These are phyloP conservation scores for Mellilla xanthometata DNA, from an alignment of 2,888 invertebrate species.

Conservation along the genomic window DNA sequence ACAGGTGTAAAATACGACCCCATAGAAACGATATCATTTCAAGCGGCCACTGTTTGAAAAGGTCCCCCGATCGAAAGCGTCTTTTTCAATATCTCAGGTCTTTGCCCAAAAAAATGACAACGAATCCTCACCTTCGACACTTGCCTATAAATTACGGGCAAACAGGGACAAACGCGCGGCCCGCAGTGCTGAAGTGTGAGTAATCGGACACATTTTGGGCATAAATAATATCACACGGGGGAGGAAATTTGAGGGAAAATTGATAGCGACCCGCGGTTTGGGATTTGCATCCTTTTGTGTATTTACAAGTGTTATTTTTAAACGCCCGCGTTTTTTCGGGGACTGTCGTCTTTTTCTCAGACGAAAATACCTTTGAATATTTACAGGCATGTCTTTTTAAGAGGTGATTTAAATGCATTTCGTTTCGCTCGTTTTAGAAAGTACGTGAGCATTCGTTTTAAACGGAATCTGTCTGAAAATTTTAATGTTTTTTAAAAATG, in stretches of 20 bases:
- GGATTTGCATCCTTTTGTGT: constrained; percentile 48
- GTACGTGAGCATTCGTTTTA: neutral
- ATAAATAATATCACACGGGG: constrained; percentile 44
- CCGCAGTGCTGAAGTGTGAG: constrained; percentile 52
- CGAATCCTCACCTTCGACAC: constrained; percentile 48
- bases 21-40: constrained; percentile 3
- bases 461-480: neutral
- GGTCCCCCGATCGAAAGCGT: constrained; percentile 27
- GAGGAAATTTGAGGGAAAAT: constrained; percentile 47
- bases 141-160: constrained; percentile 46
- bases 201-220: constrained; percentile 50
- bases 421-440: neutral
- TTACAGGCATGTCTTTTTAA: constrained; percentile 5
- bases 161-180: constrained; percentile 12
- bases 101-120: constrained; percentile 37
- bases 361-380: constrained; percentile 12
- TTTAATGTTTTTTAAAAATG: neutral
- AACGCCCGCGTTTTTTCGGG: constrained; percentile 7
- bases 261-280: constrained; percentile 47
- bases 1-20: neutral
- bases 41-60: constrained; percentile 11
- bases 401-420: constrained; percentile 10
- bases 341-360: constrained; percentile 3
- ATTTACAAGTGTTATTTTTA: constrained; percentile 43
- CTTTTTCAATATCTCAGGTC: constrained; percentile 6